These are phyloP conservation scores for Coenonympha glycerion DNA, from an alignment of 2,888 invertebrate genomes.

Conservation along the genomic window DNA sequence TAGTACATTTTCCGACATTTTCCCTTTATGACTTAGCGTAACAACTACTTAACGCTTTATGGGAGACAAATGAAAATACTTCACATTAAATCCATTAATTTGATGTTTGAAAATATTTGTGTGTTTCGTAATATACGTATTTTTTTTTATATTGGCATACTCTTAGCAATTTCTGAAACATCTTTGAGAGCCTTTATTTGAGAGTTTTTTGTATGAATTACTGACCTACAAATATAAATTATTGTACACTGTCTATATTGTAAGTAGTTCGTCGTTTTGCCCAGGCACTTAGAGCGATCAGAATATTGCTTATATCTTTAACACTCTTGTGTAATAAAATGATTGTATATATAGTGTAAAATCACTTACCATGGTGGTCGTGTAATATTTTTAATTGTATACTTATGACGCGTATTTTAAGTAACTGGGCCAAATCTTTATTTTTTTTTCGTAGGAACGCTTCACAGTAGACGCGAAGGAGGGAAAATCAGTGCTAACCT, in stretches of 20 bases:
- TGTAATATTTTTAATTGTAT: too few species aligned
- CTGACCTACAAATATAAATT: too few species aligned
- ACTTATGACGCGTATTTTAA: too few species aligned
- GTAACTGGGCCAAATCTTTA: background rate
- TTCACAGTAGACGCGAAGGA: slow-evolving; percentile 74
- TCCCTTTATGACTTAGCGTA: slow-evolving; percentile 3
- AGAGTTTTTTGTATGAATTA: too few species aligned
- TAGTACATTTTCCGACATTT: slow-evolving; percentile 2
- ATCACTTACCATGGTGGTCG: too few species aligned
- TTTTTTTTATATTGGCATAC: background rate
- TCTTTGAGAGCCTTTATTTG: too few species aligned
- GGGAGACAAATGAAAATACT: slow-evolving; percentile 6
- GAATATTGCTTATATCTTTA: too few species aligned
- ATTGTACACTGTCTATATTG: too few species aligned
- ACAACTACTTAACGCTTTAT: slow-evolving; percentile 9
- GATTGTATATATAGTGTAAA: background rate
- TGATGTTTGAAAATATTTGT: slow-evolving; percentile 2
- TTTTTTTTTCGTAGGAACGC: slow-evolving; percentile 53
- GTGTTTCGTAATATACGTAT: background rate
- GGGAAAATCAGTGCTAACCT: slow-evolving; percentile 81
- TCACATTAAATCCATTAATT: slow-evolving; percentile 1
- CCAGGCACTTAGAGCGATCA: too few species aligned
- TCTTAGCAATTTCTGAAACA: background rate
- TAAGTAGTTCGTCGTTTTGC: too few species aligned
- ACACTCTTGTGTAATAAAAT: too few species aligned